Conservation (phyloP, 2,888 invertebrate genomes). For the Sicus ferrugineus region DNA sequence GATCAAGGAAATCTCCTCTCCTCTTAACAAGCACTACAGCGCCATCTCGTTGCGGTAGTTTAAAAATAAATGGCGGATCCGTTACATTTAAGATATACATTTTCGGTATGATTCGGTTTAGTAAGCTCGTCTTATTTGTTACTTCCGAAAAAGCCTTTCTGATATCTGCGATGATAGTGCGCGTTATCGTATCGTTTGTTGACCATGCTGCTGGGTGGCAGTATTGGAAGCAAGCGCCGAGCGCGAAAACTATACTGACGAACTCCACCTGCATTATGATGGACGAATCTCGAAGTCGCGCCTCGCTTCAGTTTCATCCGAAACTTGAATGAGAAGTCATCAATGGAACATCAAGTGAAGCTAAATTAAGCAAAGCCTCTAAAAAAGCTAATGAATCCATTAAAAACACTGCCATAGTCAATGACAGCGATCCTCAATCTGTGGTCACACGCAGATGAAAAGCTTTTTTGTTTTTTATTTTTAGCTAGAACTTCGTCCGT, state of each 20-base stretch:
- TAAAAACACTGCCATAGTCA: too few species aligned
- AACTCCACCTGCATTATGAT: neutral
- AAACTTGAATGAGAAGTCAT: constrained; percentile 2
- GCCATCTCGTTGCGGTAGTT: constrained; percentile 47
- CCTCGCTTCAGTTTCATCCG: neutral
- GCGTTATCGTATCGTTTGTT: constrained; percentile 27
- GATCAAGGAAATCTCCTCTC: constrained; percentile 54
- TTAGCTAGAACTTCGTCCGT: too few species aligned
- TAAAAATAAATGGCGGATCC: constrained; percentile 55
- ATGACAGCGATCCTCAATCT: too few species aligned
- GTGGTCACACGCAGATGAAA: too few species aligned
- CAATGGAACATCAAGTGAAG: neutral
- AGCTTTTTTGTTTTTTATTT: too few species aligned
- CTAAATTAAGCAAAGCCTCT: neutral
- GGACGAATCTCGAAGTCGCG: neutral
- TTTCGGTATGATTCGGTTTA: constrained; percentile 52
- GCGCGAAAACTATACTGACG: neutral
- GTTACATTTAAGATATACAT: constrained; percentile 53
- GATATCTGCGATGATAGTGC: constrained; percentile 49
- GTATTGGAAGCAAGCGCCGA: neutral
- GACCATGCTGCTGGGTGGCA: neutral
- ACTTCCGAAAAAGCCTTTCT: constrained; percentile 54
- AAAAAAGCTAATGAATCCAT: neutral
- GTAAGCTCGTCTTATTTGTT: constrained; percentile 49
- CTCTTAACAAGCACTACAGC: constrained; percentile 49